Conservation (phyloP, 2,113 vertebrate genomes). For the Peucedramus taeniatus region DNA sequence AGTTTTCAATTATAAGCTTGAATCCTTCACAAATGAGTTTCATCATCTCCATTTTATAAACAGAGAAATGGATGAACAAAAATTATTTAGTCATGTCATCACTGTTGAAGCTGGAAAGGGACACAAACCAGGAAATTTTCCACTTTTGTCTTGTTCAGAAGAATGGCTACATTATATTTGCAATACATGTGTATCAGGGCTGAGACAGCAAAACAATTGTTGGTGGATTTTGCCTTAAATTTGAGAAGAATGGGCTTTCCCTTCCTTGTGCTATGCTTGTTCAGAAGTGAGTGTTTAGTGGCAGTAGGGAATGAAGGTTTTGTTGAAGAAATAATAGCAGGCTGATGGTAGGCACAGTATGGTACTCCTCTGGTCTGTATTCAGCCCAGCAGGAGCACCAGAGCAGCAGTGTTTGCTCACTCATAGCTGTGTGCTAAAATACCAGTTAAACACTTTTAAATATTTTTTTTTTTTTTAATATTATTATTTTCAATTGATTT, state of each 20-base stretch:
- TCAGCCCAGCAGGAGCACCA: constrained; percentile 3
- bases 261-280: not conserved
- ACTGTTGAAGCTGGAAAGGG: not conserved
- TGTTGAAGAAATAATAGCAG: constrained; percentile 36
- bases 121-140: not conserved
- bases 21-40: not conserved
- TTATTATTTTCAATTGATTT: not conserved
- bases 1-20: not conserved
- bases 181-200: not conserved
- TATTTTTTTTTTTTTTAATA: not conserved
- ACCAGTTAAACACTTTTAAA: not conserved
- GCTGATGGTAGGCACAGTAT: not conserved
- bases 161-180: not conserved
- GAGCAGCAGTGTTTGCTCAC: not conserved
- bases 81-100: not conserved
- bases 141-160: not conserved
- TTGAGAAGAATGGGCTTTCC: not conserved
- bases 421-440: not conserved
- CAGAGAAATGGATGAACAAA: constrained; percentile 27
- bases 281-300: not conserved
- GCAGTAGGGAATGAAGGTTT: constrained; percentile 2
- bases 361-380: not conserved
- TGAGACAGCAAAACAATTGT: not conserved
- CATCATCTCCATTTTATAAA: not conserved
- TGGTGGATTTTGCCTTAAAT: not conserved